phyloP scores from a whole-genome alignment of 2,888 invertebrate genomes.

The Mesopsocus fuscifrons region DNA sequence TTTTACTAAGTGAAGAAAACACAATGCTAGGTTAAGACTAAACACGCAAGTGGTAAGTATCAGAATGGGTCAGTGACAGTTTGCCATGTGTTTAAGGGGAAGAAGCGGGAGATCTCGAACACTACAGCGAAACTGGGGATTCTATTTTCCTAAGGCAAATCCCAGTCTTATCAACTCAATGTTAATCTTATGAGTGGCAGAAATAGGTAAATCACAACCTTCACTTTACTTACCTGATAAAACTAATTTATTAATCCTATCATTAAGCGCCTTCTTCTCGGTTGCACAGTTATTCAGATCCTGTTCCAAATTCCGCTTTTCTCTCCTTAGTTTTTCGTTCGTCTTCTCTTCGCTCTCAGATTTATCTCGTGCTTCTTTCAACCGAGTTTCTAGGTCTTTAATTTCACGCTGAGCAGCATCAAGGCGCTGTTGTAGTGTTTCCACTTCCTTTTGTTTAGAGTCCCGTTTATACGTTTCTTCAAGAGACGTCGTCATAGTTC shows the following conservation, averaged over 20 bases:
- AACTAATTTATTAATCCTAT: slow-evolving; percentile 37
- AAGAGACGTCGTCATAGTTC: slow-evolving; percentile 50
- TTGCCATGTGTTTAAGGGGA: no score
- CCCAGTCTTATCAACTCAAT: no score
- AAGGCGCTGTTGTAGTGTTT: slow-evolving; percentile 27
- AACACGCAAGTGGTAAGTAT: no score
- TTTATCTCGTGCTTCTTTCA: slow-evolving; percentile 19
- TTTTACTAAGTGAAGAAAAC: no score
- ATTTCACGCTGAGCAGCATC: slow-evolving; percentile 28
- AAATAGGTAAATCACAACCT: neutral
- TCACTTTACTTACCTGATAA: slow-evolving; percentile 30
- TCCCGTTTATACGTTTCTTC: slow-evolving; percentile 57
- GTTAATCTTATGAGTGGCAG: no score
- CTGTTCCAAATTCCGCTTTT: slow-evolving; percentile 35
- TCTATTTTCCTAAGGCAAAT: no score
- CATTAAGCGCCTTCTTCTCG: slow-evolving; percentile 35
- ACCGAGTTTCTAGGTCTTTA: slow-evolving; percentile 29
- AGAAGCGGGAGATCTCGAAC: no score
- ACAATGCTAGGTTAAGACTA: no score
- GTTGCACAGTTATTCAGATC: slow-evolving; percentile 32
- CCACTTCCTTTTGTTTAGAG: slow-evolving; percentile 34
- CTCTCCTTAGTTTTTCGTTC: slow-evolving; percentile 29
- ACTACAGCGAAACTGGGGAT: no score
- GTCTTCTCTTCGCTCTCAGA: slow-evolving; percentile 13
- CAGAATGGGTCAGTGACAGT: no score